Conservation (phyloP, 2,888 invertebrate species). For the Bruchidius siliquastri region DNA sequence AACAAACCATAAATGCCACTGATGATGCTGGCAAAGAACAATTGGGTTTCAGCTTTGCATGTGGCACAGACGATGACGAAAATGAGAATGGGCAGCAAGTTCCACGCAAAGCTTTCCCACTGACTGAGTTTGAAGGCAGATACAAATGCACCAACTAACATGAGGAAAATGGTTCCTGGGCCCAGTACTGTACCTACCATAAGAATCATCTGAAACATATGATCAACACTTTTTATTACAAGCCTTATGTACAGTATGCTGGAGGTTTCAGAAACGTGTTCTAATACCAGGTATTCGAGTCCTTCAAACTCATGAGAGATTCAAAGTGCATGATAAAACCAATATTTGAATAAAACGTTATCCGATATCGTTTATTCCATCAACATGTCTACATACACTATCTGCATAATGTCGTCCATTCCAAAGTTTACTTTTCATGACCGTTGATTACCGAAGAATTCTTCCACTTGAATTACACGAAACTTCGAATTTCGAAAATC, state of each 20-base stretch:
- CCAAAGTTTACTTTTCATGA: no score
- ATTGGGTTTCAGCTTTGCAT: constrained; percentile 63
- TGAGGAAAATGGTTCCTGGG: constrained; percentile 77
- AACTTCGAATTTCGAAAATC: background rate
- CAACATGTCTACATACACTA: no score
- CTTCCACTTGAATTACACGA: no score
- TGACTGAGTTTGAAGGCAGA: constrained; percentile 72
- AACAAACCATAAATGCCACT: constrained; percentile 65
- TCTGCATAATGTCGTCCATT: no score
- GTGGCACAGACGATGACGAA: constrained; percentile 66
- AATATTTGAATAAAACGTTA: no score
- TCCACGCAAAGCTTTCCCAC: constrained; percentile 60
- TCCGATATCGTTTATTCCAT: no score
- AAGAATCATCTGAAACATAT: constrained; percentile 59
- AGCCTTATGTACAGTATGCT: no score
- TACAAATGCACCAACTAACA: constrained; percentile 78
- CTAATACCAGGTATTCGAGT: no score
- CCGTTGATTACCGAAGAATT: no score
- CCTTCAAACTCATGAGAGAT: no score
- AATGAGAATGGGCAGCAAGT: constrained; percentile 61
- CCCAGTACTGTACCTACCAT: constrained; percentile 75
- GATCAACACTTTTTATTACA: background rate
- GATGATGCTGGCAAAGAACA: constrained; percentile 68
- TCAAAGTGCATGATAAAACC: no score
- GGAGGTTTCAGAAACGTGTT: no score